Evolutionary conservation across 2,888 invertebrate species (phyloP), one percentile per base, ranked within the genome.

Genomic region (Spilosoma lubricipeda): DNA sequence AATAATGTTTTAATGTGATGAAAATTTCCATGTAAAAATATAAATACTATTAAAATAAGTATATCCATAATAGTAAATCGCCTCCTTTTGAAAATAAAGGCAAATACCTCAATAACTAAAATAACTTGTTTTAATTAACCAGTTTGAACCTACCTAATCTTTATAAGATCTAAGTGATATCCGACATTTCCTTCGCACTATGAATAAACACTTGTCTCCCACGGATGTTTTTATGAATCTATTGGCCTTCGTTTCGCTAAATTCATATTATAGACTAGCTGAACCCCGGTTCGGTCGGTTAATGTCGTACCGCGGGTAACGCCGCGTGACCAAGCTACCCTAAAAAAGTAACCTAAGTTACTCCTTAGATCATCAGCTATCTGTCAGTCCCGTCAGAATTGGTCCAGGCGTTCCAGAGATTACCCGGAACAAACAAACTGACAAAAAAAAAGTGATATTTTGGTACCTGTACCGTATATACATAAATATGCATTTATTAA

Each of bases 21-120:
- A 93, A 92, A 94, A 92, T 94, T 95, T 95, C 94, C 95, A 94
- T 95, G 95, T 95, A 95, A 95, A 95, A 95, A 95, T 95, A 95
- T 95, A 95, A 95, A 95, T 95, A 95, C 90, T 93, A 92, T 92
- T 92, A 91, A 90, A 91, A 90, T 95, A 95, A 95, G 94, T 93
- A 91, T 95, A 94, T 93, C 93, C 92, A 87, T 95, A 94, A 93
- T 94, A 95, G 94, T 93, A 90, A 95, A 95, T 93, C 92, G 94
- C 94, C 95, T 94, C 94, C 92, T 93, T 94, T 94, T 93, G 86
- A 94, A 93, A 94, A 95, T 93, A 93, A 94, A 94, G 93, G 93
- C 90, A 93, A 92, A 93, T 95, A 95, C 95, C 95, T 95, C 95
- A 95, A 93, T 94, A 92, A 94, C 89, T 90, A 90, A 90, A 86